These are phyloP conservation scores for Heliopora coerulea DNA, from an alignment of 92 coral and sea anemone species.

Conservation along the genomic window DNA sequence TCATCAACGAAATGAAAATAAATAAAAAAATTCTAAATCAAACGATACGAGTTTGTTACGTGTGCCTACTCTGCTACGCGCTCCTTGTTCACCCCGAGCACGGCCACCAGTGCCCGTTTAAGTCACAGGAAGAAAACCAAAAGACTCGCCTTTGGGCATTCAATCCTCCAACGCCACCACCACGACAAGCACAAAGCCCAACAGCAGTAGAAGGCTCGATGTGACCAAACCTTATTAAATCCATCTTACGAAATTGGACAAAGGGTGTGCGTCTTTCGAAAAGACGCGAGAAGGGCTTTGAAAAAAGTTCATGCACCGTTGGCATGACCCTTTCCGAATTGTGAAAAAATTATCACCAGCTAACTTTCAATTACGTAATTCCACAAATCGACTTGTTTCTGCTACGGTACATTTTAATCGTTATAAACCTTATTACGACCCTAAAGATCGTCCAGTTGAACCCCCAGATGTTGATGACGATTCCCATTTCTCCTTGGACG, in stretches of 20 bases:
- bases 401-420: conserved; percentile 59
- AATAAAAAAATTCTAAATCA: no score
- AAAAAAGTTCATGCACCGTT: conserved; percentile 36
- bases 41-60: no score
- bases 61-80: no score
- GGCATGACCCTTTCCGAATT: conserved; percentile 48
- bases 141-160: no score
- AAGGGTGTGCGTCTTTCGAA: conserved; percentile 48
- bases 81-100: no score
- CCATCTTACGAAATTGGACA: conserved; percentile 49
- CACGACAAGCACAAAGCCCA: no score
- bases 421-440: conserved; percentile 52
- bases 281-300: conserved; percentile 38
- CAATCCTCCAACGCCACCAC: no score
- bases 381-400: conserved; percentile 51
- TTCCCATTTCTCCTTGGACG: not conserved
- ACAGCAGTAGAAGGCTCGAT: conserved; percentile 54
- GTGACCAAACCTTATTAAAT: conserved; percentile 39
- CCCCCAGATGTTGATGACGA: conserved; percentile 30
- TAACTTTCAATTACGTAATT: conserved; percentile 46
- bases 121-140: no score
- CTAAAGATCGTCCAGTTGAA: conserved; percentile 51
- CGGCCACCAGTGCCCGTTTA: no score
- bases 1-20: no score
- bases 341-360: conserved; percentile 39